Conservation (phyloP, 2,113 vertebrate genomes). For the Gulo gulo region DNA sequence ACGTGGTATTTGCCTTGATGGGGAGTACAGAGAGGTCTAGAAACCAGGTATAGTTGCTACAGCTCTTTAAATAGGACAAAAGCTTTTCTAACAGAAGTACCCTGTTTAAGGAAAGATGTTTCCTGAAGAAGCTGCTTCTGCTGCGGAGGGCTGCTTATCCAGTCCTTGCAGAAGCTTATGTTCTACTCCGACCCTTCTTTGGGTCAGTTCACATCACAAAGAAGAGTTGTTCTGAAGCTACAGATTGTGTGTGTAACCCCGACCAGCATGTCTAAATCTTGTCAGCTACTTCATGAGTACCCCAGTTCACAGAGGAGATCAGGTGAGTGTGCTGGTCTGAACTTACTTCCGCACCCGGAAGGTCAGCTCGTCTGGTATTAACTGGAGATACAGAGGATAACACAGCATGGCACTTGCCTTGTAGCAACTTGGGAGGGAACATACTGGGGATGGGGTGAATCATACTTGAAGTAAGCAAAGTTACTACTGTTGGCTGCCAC, state of each 20-base stretch:
- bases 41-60: background rate
- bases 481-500: accelerated
- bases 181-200: background rate
- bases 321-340: background rate
- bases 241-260: background rate
- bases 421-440: background rate
- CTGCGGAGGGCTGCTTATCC: background rate
- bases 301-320: background rate
- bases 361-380: background rate
- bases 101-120: background rate
- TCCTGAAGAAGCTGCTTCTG: background rate
- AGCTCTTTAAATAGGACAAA: background rate
- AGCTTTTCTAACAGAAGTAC: background rate
- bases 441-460: background rate
- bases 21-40: background rate
- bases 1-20: background rate
- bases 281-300: background rate
- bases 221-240: background rate
- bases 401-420: background rate
- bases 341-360: background rate
- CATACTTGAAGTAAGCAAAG: background rate
- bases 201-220: background rate
- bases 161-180: background rate
- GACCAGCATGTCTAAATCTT: background rate
- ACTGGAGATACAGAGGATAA: background rate